Conservation (phyloP, 2,888 invertebrate genomes). For the Melangyna quadrimaculata region DNA sequence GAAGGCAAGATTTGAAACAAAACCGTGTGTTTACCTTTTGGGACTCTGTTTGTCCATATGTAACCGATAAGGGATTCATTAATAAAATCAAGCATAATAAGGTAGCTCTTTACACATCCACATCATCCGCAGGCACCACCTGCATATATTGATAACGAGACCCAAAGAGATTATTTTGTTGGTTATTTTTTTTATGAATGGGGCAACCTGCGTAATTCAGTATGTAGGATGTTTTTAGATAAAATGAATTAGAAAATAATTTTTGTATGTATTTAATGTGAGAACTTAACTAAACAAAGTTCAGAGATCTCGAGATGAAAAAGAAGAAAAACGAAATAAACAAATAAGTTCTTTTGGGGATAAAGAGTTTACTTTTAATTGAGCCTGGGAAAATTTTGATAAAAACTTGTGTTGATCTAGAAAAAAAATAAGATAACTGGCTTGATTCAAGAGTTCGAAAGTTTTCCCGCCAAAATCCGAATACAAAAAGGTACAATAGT, state of each 20-base stretch:
- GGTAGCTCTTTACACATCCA: not conserved
- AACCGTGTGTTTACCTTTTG: slow-evolving; percentile 17
- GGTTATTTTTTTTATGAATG: slow-evolving; percentile 47
- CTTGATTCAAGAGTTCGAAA: not conserved
- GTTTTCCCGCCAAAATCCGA: not conserved
- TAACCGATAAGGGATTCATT: slow-evolving; percentile 54
- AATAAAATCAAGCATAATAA: slow-evolving; percentile 46
- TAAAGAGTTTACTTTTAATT: not conserved
- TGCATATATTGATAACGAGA: slow-evolving; percentile 34
- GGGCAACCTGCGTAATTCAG: slow-evolving; percentile 69
- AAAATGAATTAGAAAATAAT: slow-evolving; percentile 18
- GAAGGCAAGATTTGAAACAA: slow-evolving; percentile 31
- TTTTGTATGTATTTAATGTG: slow-evolving; percentile 44
- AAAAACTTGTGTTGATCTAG: not conserved
- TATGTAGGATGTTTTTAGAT: slow-evolving; percentile 48
- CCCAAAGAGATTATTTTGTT: not conserved
- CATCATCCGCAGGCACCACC: slow-evolving; percentile 36
- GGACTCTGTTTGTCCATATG: slow-evolving; percentile 37
- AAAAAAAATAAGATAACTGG: not conserved
- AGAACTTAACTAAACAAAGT: slow-evolving; percentile 52
- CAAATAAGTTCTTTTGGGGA: not conserved
- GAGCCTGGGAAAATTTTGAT: slow-evolving; percentile 11
- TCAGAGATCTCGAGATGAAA: slow-evolving; percentile 37
- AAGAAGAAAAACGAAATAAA: no score
- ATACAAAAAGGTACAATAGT: not conserved